Evolutionary conservation across 2,113 vertebrate species (phyloP).

Genomic region (Ceratotherium simum): DNA sequence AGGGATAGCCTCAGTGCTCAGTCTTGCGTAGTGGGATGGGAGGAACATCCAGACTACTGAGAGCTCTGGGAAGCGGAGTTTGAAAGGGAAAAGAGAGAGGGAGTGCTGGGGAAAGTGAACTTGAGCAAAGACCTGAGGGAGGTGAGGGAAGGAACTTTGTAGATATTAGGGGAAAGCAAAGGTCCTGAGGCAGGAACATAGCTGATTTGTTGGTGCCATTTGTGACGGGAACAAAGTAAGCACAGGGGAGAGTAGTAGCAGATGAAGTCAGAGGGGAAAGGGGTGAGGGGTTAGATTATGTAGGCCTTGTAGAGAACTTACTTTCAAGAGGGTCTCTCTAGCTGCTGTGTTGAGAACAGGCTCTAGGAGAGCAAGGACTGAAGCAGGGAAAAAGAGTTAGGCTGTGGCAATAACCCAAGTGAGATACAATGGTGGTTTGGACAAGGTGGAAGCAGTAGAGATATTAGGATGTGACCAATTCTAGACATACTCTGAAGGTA

Average conservation of each 20-base stretch:
- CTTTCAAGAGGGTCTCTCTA: constrained; percentile 15
- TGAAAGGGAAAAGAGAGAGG: neutral
- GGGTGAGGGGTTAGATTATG: neutral
- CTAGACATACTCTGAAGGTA: constrained; percentile 9
- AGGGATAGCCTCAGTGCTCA: neutral
- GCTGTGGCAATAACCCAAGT: neutral
- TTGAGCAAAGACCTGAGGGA: neutral
- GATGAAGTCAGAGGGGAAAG: neutral
- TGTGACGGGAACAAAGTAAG: constrained; percentile 10
- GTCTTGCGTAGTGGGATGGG: neutral
- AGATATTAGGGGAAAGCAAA: neutral
- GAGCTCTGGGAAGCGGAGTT: neutral
- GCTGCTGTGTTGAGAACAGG: neutral
- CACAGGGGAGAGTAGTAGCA: neutral
- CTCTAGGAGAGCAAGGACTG: neutral
- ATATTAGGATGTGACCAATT: neutral
- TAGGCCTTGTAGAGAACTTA: neutral
- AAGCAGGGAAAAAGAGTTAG: neutral
- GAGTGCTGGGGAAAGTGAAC: neutral
- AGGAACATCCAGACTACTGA: neutral
- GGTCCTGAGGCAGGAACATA: neutral
- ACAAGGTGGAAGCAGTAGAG: neutral
- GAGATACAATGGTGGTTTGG: neutral
- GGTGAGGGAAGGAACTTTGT: neutral
- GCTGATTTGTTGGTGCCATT: neutral